Percentiles rank a stretch among this genome's conserved stretches.
phyloP scores from a whole-genome alignment of 1,140 invertebrate genomes.

The Cecropterus lyciades region DNA sequence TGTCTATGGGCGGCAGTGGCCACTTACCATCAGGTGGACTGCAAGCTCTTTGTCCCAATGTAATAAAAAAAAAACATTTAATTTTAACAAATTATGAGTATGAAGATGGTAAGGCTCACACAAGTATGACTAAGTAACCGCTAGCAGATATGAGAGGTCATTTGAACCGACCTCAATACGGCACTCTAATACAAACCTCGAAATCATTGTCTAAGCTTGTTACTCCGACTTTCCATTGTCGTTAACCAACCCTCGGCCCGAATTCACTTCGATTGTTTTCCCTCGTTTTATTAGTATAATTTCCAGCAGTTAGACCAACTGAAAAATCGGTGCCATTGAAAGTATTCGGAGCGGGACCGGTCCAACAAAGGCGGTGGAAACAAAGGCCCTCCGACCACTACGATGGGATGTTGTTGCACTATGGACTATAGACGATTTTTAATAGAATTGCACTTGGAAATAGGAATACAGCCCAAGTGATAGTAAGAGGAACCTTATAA shows the following conservation, averaged over 20 bases:
- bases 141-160: background rate
- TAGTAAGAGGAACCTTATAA: no score
- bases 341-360: slow-evolving; percentile 35
- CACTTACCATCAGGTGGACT: no score
- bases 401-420: background rate
- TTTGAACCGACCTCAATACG: background rate
- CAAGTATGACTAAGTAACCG: no score
- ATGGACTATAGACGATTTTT: background rate
- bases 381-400: slow-evolving; percentile 29
- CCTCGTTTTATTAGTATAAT: slow-evolving; percentile 33
- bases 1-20: no score
- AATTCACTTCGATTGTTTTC: slow-evolving; percentile 24
- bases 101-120: no score
- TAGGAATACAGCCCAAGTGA: no score
- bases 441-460: no score
- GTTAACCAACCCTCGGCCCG: slow-evolving; percentile 13
- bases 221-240: slow-evolving; percentile 18
- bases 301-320: slow-evolving; percentile 35
- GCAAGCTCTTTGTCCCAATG: no score
- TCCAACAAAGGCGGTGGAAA: slow-evolving; percentile 31
- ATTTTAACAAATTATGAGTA: no score
- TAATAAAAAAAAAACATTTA: no score
- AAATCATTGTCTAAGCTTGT: slow-evolving; percentile 13
- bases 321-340: slow-evolving; percentile 39
- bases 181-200: slow-evolving; percentile 1